phyloP scores from a whole-genome alignment of 37 sponge, comb jelly and placozoan genomes.

The Aphrocallistes beatrix region DNA sequence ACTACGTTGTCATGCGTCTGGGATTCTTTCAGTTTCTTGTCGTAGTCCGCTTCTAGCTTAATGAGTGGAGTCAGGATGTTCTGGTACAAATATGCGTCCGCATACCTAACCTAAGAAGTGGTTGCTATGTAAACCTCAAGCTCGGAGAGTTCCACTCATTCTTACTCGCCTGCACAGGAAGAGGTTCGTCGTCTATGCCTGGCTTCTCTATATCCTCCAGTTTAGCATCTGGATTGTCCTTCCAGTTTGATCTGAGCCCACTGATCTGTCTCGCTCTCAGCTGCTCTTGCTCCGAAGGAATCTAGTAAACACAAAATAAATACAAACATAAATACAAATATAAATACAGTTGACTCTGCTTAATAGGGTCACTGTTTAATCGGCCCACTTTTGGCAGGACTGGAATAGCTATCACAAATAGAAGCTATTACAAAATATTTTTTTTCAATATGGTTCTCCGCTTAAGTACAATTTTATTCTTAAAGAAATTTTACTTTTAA shows the following conservation, averaged over 20 bases:
- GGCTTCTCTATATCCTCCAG: constrained; percentile 86
- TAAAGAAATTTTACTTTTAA: no score
- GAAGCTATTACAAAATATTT: no score
- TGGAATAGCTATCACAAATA: no score
- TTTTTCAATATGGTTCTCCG: no score
- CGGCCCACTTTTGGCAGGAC: no score
- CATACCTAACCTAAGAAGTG: constrained; percentile 42
- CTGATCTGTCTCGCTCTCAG: constrained; percentile 85
- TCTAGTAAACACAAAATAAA: no score
- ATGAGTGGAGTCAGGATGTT: constrained; percentile 90
- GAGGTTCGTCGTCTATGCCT: constrained; percentile 86
- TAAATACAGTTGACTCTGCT: no score
- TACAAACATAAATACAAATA: no score
- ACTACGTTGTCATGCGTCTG: constrained; percentile 78
- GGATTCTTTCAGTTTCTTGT: constrained; percentile 82
- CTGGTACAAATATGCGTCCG: constrained; percentile 98
- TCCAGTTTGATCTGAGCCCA: constrained; percentile 91
- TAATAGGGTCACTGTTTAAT: no score
- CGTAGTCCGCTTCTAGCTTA: constrained; percentile 95
- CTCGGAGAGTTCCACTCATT: no score
- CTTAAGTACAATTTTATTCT: no score
- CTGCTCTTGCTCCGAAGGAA: constrained; percentile 87
- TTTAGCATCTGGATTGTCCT: constrained; percentile 55
- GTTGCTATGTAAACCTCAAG: neutral
- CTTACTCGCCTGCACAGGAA: constrained; percentile 48